Evolutionary conservation across 92 coral and sea anemone genomes (phyloP).

Genomic region (Parazoanthus swiftii): DNA sequence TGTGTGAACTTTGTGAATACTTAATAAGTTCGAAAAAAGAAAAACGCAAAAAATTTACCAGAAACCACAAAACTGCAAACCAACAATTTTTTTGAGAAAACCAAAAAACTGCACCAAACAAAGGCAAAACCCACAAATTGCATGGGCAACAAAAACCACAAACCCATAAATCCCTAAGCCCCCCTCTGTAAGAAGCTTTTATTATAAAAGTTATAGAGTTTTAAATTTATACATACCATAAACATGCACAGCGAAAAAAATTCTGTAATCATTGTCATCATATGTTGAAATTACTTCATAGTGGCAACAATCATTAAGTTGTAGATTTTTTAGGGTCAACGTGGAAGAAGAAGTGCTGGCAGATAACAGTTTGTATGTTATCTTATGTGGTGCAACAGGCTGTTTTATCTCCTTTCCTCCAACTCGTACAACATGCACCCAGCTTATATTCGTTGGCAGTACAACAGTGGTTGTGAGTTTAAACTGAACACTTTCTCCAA

Average conservation of each 20-base stretch:
- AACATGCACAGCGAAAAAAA: not conserved
- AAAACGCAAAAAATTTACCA: too few species aligned
- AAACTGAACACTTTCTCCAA: not conserved
- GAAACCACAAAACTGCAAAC: too few species aligned
- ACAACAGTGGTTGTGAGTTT: not conserved
- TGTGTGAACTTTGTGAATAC: too few species aligned
- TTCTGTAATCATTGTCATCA: too few species aligned
- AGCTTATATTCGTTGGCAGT: not conserved
- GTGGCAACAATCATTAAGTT: not conserved
- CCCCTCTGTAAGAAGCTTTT: too few species aligned
- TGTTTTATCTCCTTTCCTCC: not conserved
- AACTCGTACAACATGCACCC: not conserved
- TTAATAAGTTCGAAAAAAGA: too few species aligned
- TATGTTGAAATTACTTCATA: not conserved
- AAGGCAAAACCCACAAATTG: too few species aligned
- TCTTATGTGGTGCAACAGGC: not conserved
- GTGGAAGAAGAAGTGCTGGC: not conserved
- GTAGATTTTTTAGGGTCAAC: not conserved
- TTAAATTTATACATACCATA: not conserved
- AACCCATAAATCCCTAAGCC: too few species aligned
- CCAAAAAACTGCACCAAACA: too few species aligned
- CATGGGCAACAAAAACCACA: too few species aligned
- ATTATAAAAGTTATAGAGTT: too few species aligned
- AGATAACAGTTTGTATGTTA: not conserved
- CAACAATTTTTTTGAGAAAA: too few species aligned